Conservation (phyloP, 2,797 vertebrate genomes). For the Poecilia picta region DNA sequence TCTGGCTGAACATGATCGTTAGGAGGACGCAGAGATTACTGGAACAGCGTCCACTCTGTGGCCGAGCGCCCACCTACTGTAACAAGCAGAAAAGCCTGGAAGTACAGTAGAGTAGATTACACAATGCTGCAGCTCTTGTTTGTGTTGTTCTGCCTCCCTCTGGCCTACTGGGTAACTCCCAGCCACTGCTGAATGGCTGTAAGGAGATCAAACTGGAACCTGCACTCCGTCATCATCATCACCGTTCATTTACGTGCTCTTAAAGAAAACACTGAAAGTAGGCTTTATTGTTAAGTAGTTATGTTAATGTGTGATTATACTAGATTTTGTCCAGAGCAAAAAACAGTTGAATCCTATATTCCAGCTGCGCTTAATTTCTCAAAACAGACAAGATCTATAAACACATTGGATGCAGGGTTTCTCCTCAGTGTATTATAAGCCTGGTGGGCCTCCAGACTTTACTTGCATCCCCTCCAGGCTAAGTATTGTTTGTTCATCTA, state of each 20-base stretch:
- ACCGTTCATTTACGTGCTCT: background rate
- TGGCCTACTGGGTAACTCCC: background rate
- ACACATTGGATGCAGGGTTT: background rate
- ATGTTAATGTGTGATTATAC: background rate
- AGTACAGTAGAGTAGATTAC: constrained; percentile 41
- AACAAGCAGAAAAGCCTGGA: constrained; percentile 65
- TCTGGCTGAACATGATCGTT: constrained; percentile 44
- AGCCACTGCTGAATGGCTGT: constrained; percentile 25
- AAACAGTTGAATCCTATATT: background rate
- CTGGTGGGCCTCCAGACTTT: too few relatives aligned
- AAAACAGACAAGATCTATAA: background rate
- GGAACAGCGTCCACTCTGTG: constrained; percentile 68
- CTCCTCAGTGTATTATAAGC: too few relatives aligned
- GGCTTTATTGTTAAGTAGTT: background rate
- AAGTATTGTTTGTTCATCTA: too few relatives aligned
- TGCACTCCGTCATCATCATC: background rate
- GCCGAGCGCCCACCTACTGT: constrained; percentile 15
- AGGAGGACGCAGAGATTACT: constrained; percentile 64
- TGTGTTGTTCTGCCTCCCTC: background rate
- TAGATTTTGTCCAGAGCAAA: background rate
- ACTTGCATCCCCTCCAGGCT: too few relatives aligned
- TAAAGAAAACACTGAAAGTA: background rate
- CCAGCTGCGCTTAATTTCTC: background rate
- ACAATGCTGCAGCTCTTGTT: background rate
- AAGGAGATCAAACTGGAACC: background rate